These are phyloP conservation scores for Timema podura DNA, from an alignment of 2,888 invertebrate genomes.

Conservation along the genomic window DNA sequence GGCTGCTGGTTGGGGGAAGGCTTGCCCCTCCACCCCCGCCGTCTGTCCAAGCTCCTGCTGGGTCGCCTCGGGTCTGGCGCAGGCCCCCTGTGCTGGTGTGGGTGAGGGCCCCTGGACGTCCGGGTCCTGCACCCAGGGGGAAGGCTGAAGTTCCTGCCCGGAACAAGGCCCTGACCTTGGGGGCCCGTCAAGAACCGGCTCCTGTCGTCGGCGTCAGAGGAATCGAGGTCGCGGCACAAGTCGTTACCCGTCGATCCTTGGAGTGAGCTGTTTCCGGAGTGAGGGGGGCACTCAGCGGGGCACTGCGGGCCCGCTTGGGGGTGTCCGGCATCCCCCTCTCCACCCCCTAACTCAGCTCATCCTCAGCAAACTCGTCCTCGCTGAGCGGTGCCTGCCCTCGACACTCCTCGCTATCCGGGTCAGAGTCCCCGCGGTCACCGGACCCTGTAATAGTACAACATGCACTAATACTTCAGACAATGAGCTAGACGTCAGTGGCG, in stretches of 20 bases:
- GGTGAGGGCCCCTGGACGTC: constrained; percentile 53
- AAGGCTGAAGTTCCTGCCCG: constrained; percentile 34
- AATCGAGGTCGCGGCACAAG: constrained; percentile 37
- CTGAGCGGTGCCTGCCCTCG: constrained; percentile 55
- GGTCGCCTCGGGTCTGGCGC: constrained; percentile 46
- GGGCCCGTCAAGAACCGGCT: constrained; percentile 23
- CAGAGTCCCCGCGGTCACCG: constrained; percentile 54
- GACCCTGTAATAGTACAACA: constrained; percentile 33
- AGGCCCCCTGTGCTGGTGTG: constrained; percentile 46
- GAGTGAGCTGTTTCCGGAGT: constrained; percentile 42
- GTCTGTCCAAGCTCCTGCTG: constrained; percentile 40
- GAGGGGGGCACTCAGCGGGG: constrained; percentile 42
- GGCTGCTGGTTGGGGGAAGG: constrained; percentile 20
- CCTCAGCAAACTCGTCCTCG: constrained; percentile 83
- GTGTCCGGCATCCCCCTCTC: constrained; percentile 51
- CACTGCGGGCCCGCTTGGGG: constrained; percentile 36
- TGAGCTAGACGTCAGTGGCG: no score
- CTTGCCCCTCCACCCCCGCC: constrained; percentile 38
- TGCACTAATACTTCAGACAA: no score
- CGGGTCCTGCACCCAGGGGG: constrained; percentile 33
- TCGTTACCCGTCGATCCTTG: constrained; percentile 38
- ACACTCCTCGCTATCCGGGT: constrained; percentile 49
- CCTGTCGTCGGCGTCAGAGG: constrained; percentile 37
- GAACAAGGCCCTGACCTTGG: constrained; percentile 6
- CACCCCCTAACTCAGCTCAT: constrained; percentile 58